phyloP scores from a whole-genome alignment of 2,888 invertebrate species.

The Pammene fasciana region DNA sequence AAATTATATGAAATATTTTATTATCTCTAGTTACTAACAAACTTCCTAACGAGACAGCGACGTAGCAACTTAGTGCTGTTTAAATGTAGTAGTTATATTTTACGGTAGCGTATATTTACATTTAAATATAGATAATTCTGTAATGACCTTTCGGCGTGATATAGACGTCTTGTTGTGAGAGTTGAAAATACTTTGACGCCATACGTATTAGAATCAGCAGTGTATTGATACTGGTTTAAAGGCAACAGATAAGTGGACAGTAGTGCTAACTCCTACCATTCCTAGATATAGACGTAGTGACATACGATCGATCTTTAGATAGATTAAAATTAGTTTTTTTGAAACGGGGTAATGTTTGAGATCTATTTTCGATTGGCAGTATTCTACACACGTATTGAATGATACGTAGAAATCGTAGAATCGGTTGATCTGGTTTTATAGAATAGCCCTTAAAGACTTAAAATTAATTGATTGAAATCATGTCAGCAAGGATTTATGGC shows the following conservation, averaged over 20 bases:
- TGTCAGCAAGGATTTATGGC: too few species aligned
- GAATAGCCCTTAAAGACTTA: too few species aligned
- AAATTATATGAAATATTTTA: constrained; percentile 46
- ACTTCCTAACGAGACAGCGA: constrained; percentile 66
- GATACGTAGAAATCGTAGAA: too few species aligned
- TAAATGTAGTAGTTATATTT: constrained; percentile 50
- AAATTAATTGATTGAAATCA: too few species aligned
- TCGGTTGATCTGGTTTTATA: too few species aligned
- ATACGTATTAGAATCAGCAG: constrained; percentile 17
- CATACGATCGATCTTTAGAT: constrained; percentile 52
- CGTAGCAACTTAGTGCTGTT: constrained; percentile 59
- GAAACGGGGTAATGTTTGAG: constrained; percentile 10
- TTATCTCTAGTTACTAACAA: constrained; percentile 53
- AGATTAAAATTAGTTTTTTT: constrained; percentile 44
- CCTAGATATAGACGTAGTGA: constrained; percentile 51
- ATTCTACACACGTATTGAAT: background rate
- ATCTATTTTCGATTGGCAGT: background rate
- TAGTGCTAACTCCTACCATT: constrained; percentile 59
- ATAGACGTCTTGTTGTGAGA: constrained; percentile 19
- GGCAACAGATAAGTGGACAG: constrained; percentile 44
- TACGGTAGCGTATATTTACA: constrained; percentile 44
- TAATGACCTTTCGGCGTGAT: constrained; percentile 9
- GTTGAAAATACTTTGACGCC: constrained; percentile 14
- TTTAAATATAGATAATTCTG: constrained; percentile 33
- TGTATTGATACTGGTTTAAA: constrained; percentile 3